phyloP scores from a whole-genome alignment of 2,888 invertebrate species.

The Digitonthophagus gazella region DNA sequence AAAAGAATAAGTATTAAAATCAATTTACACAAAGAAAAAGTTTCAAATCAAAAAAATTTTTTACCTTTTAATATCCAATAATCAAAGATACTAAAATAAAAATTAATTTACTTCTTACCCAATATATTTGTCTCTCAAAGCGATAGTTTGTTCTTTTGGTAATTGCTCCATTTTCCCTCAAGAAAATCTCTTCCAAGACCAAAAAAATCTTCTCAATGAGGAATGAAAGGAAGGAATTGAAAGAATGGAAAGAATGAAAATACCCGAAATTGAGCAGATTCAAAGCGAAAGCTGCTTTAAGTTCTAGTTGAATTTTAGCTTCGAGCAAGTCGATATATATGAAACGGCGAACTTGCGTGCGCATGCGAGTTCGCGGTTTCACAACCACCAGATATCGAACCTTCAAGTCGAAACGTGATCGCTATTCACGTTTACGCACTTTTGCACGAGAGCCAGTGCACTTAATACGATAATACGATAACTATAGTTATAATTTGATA shows the following conservation, averaged over 20 bases:
- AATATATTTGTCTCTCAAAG: constrained; percentile 75
- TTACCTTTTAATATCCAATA: not conserved
- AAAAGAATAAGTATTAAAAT: no score
- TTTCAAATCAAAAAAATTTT: no score
- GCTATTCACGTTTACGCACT: not conserved
- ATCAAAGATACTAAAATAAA: constrained; percentile 22
- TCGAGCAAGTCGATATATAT: constrained; percentile 5
- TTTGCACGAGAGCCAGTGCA: not conserved
- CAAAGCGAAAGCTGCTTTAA: not conserved
- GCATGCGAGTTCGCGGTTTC: constrained; percentile 1
- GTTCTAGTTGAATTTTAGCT: not conserved
- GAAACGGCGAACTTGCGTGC: constrained; percentile 1
- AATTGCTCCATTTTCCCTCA: constrained; percentile 66
- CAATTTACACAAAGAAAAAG: no score
- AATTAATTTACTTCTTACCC: constrained; percentile 62
- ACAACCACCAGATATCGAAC: not conserved
- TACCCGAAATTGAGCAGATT: no score
- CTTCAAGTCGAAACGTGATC: not conserved
- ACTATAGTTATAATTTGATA: no score
- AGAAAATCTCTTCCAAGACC: no score
- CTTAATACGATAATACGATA: no score
- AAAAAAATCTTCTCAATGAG: no score
- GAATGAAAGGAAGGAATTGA: no score
- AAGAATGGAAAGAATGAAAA: no score
- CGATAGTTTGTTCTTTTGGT: constrained; percentile 77